Conservation (phyloP, 1,140 invertebrate genomes). For the Zelostemma sp. region DNA sequence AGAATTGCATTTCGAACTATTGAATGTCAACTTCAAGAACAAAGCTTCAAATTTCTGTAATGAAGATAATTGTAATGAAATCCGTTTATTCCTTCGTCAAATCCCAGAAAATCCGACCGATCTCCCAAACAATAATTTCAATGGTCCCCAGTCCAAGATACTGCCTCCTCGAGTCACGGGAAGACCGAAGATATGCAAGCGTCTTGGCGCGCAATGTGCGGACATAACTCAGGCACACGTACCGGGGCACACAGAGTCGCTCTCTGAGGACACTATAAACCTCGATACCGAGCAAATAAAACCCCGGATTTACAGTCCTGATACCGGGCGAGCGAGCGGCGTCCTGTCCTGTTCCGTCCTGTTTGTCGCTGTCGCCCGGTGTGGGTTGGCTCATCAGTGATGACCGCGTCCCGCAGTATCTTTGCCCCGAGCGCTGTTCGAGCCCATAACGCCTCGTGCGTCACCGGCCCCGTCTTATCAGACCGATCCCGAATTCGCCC, state of each 20-base stretch:
- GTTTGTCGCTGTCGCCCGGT: slow-evolving; percentile 60
- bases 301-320: slow-evolving; percentile 68
- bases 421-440: slow-evolving; percentile 25
- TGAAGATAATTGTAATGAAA: no score
- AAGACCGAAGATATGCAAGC: slow-evolving; percentile 64
- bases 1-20: no score
- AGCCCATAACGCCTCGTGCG: neutral
- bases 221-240: slow-evolving; percentile 65
- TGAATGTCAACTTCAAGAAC: no score
- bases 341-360: slow-evolving; percentile 40
- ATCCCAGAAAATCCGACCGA: slow-evolving; percentile 17
- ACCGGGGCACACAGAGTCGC: slow-evolving; percentile 31
- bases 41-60: no score
- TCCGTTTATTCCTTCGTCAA: no score
- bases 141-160: no score
- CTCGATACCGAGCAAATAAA: slow-evolving; percentile 69
- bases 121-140: slow-evolving; percentile 1
- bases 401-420: slow-evolving; percentile 55
- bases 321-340: slow-evolving; percentile 52
- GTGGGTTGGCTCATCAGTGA: slow-evolving; percentile 64
- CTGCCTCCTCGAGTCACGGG: slow-evolving; percentile 2
- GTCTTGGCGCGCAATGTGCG: slow-evolving; percentile 60
- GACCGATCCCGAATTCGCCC: slow-evolving; percentile 34
- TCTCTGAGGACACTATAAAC: slow-evolving; percentile 68
- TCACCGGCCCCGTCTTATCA: slow-evolving; percentile 21